phyloP scores from a whole-genome alignment of 2,113 vertebrate species.

The Serinus canaria region DNA sequence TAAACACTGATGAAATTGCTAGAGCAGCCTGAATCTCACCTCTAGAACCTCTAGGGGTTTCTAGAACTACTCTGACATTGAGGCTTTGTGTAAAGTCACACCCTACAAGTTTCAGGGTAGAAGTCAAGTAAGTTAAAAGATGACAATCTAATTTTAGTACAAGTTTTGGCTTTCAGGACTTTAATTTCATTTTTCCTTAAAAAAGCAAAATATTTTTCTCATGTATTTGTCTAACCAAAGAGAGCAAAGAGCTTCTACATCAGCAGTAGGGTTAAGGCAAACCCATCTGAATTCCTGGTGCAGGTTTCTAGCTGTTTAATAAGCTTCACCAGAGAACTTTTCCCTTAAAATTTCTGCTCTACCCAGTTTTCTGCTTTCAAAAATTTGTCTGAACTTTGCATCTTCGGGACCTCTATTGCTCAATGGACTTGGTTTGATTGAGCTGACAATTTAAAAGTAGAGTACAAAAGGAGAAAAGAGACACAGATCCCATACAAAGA shows the following conservation, averaged over 20 bases:
- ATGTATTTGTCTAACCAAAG: neutral
- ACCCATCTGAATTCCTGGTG: neutral
- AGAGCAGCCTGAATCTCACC: neutral
- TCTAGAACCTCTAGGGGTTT: neutral
- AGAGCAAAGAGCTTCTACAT: neutral
- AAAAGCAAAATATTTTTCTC: neutral
- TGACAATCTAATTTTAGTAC: neutral
- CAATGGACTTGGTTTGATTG: neutral
- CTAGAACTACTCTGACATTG: neutral
- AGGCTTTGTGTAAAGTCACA: neutral
- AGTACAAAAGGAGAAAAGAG: neutral
- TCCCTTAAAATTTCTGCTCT: neutral
- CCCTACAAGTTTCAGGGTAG: neutral
- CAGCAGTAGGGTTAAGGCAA: neutral
- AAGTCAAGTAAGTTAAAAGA: neutral
- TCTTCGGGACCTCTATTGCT: neutral
- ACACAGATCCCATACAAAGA: accelerated
- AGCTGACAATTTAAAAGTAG: neutral
- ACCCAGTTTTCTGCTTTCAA: neutral
- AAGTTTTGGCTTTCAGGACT: neutral
- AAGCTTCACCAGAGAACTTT: neutral
- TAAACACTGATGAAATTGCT: neutral
- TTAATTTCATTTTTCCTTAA: neutral
- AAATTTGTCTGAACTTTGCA: neutral
- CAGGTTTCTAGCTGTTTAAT: neutral